Conservation (phyloP, 2,113 vertebrate species). For the Oreochromis aureus region DNA sequence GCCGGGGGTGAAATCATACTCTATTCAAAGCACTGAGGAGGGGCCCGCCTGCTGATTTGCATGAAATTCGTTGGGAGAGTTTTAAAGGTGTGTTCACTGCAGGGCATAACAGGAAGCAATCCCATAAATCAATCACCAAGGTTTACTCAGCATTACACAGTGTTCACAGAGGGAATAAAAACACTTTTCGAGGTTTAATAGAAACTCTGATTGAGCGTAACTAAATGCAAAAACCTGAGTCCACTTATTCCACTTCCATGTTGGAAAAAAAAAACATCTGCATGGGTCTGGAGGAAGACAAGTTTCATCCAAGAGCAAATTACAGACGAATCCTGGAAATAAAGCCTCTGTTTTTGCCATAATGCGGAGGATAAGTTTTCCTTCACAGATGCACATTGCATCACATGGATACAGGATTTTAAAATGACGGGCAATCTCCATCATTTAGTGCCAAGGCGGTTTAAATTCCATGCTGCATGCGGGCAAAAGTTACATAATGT, state of each 20-base stretch:
- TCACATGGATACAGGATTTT: not conserved
- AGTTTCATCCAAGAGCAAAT: not conserved
- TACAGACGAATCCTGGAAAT: not conserved
- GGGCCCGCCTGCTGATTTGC: conserved; percentile 10
- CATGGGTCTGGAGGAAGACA: not conserved
- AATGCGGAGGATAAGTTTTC: not conserved
- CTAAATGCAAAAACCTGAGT: not conserved
- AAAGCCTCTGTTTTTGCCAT: not conserved
- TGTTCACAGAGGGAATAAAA: not conserved
- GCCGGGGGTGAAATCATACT: not conserved
- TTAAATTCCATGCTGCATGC: not conserved
- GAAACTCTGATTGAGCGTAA: not conserved
- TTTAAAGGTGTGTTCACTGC: not conserved
- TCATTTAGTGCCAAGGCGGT: not conserved
- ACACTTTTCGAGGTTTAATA: not conserved
- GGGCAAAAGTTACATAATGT: not conserved
- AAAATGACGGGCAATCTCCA: not conserved
- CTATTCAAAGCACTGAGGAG: conserved; percentile 16
- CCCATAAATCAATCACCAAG: not conserved
- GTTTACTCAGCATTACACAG: not conserved
- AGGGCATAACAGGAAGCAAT: not conserved
- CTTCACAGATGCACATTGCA: not conserved
- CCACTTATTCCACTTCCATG: not conserved
- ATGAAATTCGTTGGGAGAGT: conserved; percentile 27
- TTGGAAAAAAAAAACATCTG: conserved; percentile 1